These are phyloP conservation scores for Muscina levida DNA, from an alignment of 2,888 invertebrate species.

Conservation along the genomic window DNA sequence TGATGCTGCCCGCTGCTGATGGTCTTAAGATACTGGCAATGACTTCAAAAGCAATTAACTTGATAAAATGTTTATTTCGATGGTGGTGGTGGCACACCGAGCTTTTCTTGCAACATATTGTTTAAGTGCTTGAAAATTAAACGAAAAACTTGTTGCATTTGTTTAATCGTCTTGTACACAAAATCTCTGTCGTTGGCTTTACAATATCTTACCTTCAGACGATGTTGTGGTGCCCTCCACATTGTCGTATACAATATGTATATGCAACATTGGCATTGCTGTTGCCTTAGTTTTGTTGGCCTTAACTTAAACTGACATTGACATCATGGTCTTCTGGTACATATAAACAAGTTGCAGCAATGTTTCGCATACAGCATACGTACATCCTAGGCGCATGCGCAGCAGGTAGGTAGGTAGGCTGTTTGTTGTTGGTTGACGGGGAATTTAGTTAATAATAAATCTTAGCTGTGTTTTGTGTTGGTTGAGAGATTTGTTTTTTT, in stretches of 20 bases:
- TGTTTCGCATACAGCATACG: too few relatives aligned
- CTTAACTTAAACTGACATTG: constrained; percentile 65
- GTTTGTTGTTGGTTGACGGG: too few relatives aligned
- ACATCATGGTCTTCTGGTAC: too few relatives aligned
- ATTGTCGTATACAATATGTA: too few relatives aligned
- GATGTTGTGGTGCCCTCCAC: too few relatives aligned
- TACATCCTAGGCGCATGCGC: constrained; percentile 61
- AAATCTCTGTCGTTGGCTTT: constrained; percentile 17
- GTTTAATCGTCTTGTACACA: constrained; percentile 22
- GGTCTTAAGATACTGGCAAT: constrained; percentile 55
- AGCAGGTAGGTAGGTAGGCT: constrained; percentile 54
- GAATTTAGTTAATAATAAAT: constrained; percentile 58
- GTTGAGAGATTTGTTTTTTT: too few relatives aligned
- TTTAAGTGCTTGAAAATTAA: neutral
- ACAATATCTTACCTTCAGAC: too few relatives aligned
- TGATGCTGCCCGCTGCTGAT: neutral
- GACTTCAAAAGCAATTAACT: constrained; percentile 67
- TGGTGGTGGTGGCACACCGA: too few relatives aligned
- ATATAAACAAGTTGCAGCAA: neutral
- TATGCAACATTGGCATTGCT: constrained; percentile 49
- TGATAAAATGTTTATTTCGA: constrained; percentile 65
- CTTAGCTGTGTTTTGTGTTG: constrained; percentile 16
- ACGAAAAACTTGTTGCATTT: constrained; percentile 34
- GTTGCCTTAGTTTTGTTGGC: neutral
- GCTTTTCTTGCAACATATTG: constrained; percentile 2